These are phyloP conservation scores for Leptinotarsa rubiginosa DNA, from an alignment of 2,888 invertebrate species.

Conservation along the genomic window DNA sequence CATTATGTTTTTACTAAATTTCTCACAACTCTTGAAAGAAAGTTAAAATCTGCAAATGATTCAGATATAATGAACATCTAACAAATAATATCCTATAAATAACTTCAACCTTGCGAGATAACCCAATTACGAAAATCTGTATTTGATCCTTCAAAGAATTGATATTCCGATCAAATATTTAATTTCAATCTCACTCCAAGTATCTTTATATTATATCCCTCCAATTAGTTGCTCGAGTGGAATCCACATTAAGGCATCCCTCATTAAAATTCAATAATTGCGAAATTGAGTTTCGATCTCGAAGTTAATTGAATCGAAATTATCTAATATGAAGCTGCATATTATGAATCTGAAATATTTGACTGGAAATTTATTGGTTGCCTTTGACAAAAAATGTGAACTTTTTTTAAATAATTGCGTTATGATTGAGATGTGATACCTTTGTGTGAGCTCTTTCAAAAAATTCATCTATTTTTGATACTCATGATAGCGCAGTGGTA, in stretches of 20 bases:
- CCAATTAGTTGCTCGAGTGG: background rate
- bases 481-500: no score
- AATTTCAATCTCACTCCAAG: background rate
- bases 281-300: background rate
- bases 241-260: background rate
- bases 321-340: background rate
- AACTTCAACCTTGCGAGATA: background rate
- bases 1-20: no score
- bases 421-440: no score
- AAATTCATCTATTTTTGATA: no score
- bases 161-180: background rate
- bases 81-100: no score
- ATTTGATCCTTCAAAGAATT: background rate
- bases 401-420: no score
- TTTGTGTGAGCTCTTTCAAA: no score
- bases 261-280: constrained; percentile 11
- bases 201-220: background rate
- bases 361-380: background rate
- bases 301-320: background rate
- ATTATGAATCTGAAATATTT: background rate
- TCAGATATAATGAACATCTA: no score
- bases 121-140: background rate
- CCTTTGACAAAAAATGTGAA: no score
- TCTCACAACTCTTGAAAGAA: no score
- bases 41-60: no score